These are phyloP conservation scores for Dinothrombium tinctorium DNA, from an alignment of 1,140 invertebrate genomes.

Conservation along the genomic window DNA sequence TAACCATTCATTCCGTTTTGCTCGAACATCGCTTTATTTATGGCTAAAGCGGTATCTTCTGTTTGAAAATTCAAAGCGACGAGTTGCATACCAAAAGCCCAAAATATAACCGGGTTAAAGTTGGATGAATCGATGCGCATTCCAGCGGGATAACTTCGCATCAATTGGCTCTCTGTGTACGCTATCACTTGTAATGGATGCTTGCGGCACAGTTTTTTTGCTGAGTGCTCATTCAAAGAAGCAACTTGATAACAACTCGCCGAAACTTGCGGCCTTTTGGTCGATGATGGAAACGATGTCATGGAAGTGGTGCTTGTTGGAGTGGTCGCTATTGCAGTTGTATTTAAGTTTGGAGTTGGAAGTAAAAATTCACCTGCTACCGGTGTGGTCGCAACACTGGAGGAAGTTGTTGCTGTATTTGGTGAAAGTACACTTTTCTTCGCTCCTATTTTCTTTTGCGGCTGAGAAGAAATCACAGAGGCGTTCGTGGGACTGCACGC, in stretches of 20 bases:
- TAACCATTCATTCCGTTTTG: conserved; percentile 40
- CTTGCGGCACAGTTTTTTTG: conserved; percentile 22
- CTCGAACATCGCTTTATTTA: conserved; percentile 32
- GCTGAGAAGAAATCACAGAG: background rate
- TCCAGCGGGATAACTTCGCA: conserved; percentile 32
- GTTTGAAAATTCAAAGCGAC: conserved; percentile 34
- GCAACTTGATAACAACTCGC: conserved; percentile 29
- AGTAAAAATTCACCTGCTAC: background rate
- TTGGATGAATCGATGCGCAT: conserved; percentile 32
- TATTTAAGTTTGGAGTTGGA: background rate
- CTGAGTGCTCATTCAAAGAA: conserved; percentile 29
- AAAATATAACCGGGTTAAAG: conserved; percentile 30
- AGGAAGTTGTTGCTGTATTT: background rate
- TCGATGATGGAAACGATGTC: background rate
- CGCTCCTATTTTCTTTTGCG: background rate
- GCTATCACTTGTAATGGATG: conserved; percentile 21
- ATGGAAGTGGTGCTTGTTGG: background rate
- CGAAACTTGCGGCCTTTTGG: conserved; percentile 66
- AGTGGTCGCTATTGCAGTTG: background rate
- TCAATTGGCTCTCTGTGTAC: conserved; percentile 25
- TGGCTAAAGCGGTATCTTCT: conserved; percentile 28
- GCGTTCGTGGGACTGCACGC: background rate
- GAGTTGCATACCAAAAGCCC: conserved; percentile 33
- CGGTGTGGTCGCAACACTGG: background rate
- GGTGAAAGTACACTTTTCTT: background rate